Base-by-base conservation (phyloP, 2,888 invertebrate genomes). In the Leucophenga montana region DNA sequence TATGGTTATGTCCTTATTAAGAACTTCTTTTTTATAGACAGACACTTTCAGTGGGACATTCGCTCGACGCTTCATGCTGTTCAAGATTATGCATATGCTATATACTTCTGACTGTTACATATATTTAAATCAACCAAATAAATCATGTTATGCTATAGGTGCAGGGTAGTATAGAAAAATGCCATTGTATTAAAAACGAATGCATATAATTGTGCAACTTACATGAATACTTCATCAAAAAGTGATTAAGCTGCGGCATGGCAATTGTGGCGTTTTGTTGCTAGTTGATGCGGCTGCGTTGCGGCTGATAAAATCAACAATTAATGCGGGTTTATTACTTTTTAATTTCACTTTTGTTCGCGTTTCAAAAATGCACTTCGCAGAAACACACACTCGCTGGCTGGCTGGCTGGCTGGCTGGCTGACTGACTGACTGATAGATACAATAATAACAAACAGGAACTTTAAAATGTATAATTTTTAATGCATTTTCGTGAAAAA, bases 161-260 rank as follows among this genome's bases (percentile, higher is more conserved):
- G 22, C 18, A 64, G 13, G 9, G 3, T 14, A 22, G 20, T 3
- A n/a, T 14, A 33, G n/a, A 18, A 44, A 54, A 66, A 39, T 33
- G 8, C 16, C 4, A 66, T 33, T 39, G 18, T 33, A 66, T n/a
- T 16, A 66, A 53, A 54, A 53, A n/a, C 33, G 6, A 50, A 50
- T 18, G 16, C 13, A 50, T 73, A 78, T 77, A 78, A 78, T 75
- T 74, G 69, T 75, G 64, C 54, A 76, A 77, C 78, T 81, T 82
- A 79, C 81, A 78, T 74, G 73, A 65, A 68, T 68, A 78, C 74
- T 78, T 78, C 74, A 76, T 81, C 85, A 82, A 78, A 76, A 77
- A 48, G 78, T 77, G 84, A 76, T 78, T 79, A 81, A 81, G 65
- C 66, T 56, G 56, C 20, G 46, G 14, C 39, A 16, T 57, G 27